Conservation (phyloP, 2,797 vertebrate genomes). For the Amblyopsis hoosieri region DNA sequence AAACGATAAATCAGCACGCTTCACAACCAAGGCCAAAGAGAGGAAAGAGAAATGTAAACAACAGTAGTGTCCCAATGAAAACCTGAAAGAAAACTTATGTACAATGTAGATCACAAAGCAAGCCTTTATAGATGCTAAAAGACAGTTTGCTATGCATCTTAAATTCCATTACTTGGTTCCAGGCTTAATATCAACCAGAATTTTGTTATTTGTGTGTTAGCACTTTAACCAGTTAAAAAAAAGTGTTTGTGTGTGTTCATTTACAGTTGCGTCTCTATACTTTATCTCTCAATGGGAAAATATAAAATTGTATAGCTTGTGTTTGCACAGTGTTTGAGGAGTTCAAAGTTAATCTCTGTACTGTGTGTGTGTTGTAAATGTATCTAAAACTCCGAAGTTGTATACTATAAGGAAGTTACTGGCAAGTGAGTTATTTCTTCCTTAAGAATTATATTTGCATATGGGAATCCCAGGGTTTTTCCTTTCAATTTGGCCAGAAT, state of each 20-base stretch:
- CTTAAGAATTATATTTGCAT: neutral
- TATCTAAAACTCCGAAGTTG: neutral
- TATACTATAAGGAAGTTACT: conserved; percentile 4
- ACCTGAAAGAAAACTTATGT: neutral
- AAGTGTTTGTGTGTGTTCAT: neutral
- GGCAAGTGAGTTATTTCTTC: neutral
- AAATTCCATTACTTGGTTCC: conserved; percentile 7
- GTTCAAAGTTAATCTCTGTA: conserved; percentile 40
- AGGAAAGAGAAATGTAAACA: conserved; percentile 86
- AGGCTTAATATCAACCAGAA: conserved; percentile 5
- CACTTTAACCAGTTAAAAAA: conserved; percentile 60
- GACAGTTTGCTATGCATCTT: conserved; percentile 10
- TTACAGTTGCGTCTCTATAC: conserved; percentile 12
- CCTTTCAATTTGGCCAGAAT: no score
- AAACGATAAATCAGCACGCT: conserved; percentile 66
- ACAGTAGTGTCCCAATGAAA: conserved; percentile 63
- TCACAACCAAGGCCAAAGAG: conserved; percentile 75
- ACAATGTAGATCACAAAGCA: neutral
- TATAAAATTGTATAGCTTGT: conserved; percentile 6
- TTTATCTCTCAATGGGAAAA: conserved; percentile 34
- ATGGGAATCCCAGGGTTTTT: neutral
- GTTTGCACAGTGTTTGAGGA: conserved; percentile 32
- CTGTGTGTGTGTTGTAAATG: conserved; percentile 2
- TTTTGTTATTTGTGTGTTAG: conserved; percentile 20
- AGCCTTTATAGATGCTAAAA: conserved; percentile 23